Base-by-base conservation (phyloP, 1,140 invertebrate species). In the Panulirus ornatus region DNA sequence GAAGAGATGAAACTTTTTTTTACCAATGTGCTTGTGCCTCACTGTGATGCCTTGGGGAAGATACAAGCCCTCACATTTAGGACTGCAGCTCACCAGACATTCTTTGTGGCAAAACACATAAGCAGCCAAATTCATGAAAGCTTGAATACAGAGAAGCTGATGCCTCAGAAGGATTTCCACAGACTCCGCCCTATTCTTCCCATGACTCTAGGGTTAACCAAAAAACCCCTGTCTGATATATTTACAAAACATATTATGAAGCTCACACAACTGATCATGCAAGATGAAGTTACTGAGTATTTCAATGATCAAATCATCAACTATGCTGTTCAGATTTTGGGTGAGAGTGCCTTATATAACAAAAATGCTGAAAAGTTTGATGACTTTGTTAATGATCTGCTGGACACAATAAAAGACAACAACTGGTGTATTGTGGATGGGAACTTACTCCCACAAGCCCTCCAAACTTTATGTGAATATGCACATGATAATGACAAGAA, bases 241-340 rank as follows among this genome's bases (percentile, higher is more conserved):
- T 3, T 88, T 54, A 70, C 42, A 66, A n/a, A 70, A 30, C 76
- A 88, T 54, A 27, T 30, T 22, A 14, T 88, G 36, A 70, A 44
- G 44, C 30, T 88, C 9, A 54, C 14, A 70, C 30, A 44, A 38
- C 2, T 70, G 16, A 70, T 38, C 22, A 34, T 44, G 22, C 42
- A 66, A 27, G n/a, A 63, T 58, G 75, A 88, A 30, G n/a, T 66
- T 19, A 88, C 38, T n/a, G 16, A 66, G 0, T 6, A 47, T 19
- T 81, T 44, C n/a, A n/a, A 51, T 16, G 85, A 88, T 63, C 85
- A 51, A 16, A 88, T 88, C 34, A 79, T 88, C n/a, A 88, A 88
- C 44, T 78, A 76, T 81, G 76, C 40, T 22, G 40, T 88, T 42
- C 47, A 44, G 54, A 36, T 88, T 16, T 38, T 88, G 19, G 76